Evolutionary conservation across 2,888 invertebrate species (phyloP).

Genomic region (Sturmia bella): DNA sequence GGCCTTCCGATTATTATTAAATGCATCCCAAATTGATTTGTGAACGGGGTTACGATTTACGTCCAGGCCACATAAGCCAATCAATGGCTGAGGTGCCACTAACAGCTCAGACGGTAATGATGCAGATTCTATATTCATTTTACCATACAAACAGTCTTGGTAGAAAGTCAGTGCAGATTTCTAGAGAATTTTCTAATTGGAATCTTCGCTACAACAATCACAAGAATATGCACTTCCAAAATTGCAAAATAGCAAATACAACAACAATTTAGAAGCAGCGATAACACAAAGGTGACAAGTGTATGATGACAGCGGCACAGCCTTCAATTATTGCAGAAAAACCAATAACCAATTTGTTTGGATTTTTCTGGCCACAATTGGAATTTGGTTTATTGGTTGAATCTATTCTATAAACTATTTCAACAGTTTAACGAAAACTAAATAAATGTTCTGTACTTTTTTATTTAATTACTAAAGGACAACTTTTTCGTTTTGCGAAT

Average conservation of each 20-base stretch:
- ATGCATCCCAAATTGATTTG: constrained; percentile 96
- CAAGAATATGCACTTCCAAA: constrained; percentile 20
- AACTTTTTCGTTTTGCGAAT: constrained; percentile 51
- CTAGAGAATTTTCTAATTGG: constrained; percentile 26
- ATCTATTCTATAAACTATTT: constrained; percentile 29
- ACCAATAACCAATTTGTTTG: constrained; percentile 47
- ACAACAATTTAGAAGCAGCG: constrained; percentile 25
- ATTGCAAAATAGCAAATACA: constrained; percentile 30
- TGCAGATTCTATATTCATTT: constrained; percentile 84
- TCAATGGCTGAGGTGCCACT: constrained; percentile 91
- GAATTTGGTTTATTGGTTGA: background rate
- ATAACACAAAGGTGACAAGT: constrained; percentile 57
- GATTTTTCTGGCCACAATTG: constrained; percentile 8
- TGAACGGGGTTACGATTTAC: constrained; percentile 92
- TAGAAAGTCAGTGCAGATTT: background rate
- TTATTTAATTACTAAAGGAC: constrained; percentile 40
- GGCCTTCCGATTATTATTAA: constrained; percentile 90
- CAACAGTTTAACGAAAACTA: constrained; percentile 34
- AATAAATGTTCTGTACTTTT: constrained; percentile 26
- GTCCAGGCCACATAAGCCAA: constrained; percentile 95
- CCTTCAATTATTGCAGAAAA: constrained; percentile 59
- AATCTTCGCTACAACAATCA: constrained; percentile 11
- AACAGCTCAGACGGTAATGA: constrained; percentile 93
- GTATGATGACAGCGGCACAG: constrained; percentile 57
- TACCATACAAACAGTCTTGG: constrained; percentile 46